These are phyloP conservation scores for Peromyscus eremicus DNA, from an alignment of 2,797 vertebrate genomes.

Conservation along the genomic window DNA sequence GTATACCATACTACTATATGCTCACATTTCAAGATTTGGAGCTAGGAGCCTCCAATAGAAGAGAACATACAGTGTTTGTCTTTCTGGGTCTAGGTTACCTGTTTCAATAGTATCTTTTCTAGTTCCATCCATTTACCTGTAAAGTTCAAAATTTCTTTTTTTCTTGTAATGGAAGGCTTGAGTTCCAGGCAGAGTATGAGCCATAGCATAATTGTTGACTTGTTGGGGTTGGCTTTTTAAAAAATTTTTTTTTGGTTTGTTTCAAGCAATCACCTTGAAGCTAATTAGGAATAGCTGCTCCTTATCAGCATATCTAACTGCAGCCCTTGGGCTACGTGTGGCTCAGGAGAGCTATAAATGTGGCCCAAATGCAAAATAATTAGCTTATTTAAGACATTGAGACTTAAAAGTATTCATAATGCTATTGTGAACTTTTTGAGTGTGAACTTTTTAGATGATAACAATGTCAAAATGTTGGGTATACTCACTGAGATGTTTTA, in stretches of 20 bases:
- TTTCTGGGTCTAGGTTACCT: neutral
- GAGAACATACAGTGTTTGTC: neutral
- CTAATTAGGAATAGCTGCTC: slow-evolving; percentile 6
- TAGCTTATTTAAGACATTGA: neutral
- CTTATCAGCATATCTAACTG: neutral
- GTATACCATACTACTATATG: neutral
- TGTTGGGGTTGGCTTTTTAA: neutral
- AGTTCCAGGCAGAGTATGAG: neutral
- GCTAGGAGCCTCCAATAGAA: neutral
- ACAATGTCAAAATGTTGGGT: neutral
- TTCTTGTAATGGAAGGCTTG: neutral
- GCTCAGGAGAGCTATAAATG: neutral
- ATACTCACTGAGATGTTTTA: neutral
- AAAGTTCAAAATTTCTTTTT: neutral
- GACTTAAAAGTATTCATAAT: neutral
- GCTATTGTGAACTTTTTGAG: neutral
- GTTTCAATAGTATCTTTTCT: neutral
- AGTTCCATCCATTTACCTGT: neutral
- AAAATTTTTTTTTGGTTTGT: neutral
- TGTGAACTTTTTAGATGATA: neutral
- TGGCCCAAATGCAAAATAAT: neutral
- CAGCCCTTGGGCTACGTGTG: neutral
- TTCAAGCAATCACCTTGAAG: slow-evolving; percentile 18
- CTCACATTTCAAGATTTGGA: neutral
- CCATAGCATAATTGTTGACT: neutral